Base-by-base conservation (phyloP, 2,113 vertebrate genomes). In the Naja naja region DNA sequence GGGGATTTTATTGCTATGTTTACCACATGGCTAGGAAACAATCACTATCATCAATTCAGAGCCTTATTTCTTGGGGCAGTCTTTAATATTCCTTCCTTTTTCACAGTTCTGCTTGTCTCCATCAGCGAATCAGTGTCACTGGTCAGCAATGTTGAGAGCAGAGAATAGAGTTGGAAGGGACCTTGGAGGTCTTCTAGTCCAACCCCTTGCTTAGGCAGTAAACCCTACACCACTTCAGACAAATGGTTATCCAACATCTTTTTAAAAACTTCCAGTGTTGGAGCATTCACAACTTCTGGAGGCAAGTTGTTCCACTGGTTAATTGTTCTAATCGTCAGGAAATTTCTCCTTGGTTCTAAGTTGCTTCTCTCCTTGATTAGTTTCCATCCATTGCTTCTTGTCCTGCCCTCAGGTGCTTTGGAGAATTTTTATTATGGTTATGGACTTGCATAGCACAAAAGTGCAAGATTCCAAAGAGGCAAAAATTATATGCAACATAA, bases 1-100 rank as follows among this genome's bases (percentile, higher is more conserved):
- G 89, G 14, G 47, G 34, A 0, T 8, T 93, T 54, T 85, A 27
- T 30, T 87, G 5, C 16, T 14, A 91, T 49, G 22, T 92, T 94
- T 92, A 56, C 64, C 47, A 90, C 11, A 89, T 18, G 88, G 91
- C 5, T 18, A 9, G 4, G 43, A n/a, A 18, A 20, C 49, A n/a
- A 90, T 89, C 49, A 39, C 88, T 93, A 81, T 91, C 47, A 52
- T 94, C 85, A 60, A n/a, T n/a, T 90, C 86, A n/a, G 74, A 74
- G 3, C 39, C 2, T 9, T 2, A 58, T 45, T 30, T 2, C 60
- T 81, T 88, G 25, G 27, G 27, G 9, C 54, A 58, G 39, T 58
- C 39, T 55, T 43, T 34, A 11, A 30, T 55, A 9, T 6, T 86
- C 34, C 10, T 74, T 93, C 92, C 93, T 93, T 34, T 92, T 10